Base-by-base conservation (phyloP, 2,113 vertebrate genomes). In the Stegastes partitus region DNA sequence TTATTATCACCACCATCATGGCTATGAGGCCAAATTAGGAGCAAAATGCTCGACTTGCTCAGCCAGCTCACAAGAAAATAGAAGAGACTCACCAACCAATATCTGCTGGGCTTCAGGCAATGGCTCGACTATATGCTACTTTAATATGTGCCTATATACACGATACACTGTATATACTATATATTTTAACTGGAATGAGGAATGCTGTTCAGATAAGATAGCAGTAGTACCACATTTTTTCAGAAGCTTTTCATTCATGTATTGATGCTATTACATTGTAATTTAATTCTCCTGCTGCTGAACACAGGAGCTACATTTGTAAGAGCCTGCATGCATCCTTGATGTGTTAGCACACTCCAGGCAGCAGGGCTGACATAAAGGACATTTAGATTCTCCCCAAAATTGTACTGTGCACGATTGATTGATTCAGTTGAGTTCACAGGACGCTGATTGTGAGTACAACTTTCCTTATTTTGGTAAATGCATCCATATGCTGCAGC, bases 1-100 rank as follows among this genome's bases (percentile, higher is more conserved):
- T 78, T 87, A 90, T 90, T 88, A 92, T 89, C 74, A 66, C 81
- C 61, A 39, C 74, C 68, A 82, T 86, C 77, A 77, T 68, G 70
- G 78, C 87, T 65, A 64, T 53, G 73, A 74, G 82, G 74, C 63
- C 58, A 81, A 77, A 88, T 87, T 70, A 82, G 74, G 59, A 82
- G 68, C 72, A 79, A 82, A 88, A 84, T 10, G 53, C 75, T 84
- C 47, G 64, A 81, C 74, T 84, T 70, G 73, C 28, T 74, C 65
- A 70, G 45, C 51, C 34, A 72, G 74, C 62, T 84, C 49, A 56
- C 34, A 39, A 31, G 53, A 65, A 56, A 53, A 56, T 44, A 23
- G n/a, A 28, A 45, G 55, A 58, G 34, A 66, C 51, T 71, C 3
- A 12, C 21, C 68, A 56, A 51, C 37, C 37, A 49, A 82, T 83